A percentile compares a stretch with the other conserved stretches of the same genome.
Conservation (phyloP, 53 echinoderm and acorn worm species). For the Stichopus horrens region DNA sequence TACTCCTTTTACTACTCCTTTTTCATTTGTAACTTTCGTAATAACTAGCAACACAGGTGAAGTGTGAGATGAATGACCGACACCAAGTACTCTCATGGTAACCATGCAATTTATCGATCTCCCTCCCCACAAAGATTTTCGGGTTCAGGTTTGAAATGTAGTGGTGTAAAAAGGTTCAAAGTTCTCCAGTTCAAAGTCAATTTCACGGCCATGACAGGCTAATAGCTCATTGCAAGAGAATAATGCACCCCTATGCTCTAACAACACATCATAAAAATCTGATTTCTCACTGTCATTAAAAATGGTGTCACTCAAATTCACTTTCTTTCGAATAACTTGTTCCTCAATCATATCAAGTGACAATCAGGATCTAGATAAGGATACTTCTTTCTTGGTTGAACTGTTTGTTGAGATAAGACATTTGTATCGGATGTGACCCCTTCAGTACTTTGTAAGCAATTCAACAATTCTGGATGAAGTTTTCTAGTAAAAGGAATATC, state of each 20-base stretch:
- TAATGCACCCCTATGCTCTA: constrained; percentile 51
- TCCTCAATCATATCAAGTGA: constrained; percentile 46
- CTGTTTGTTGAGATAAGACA: constrained; percentile 19
- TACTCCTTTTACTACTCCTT: constrained; percentile 27
- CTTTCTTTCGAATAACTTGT: constrained; percentile 3
- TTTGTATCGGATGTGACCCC: not conserved
- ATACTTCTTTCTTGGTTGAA: constrained; percentile 21
- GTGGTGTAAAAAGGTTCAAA: constrained; percentile 6
- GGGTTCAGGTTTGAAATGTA: constrained; percentile 44
- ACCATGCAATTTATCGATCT: constrained; percentile 52
- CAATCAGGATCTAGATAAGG: constrained; percentile 39
- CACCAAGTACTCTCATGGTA: constrained; percentile 46
- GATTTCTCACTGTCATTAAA: constrained; percentile 1
- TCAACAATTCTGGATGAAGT: not conserved
- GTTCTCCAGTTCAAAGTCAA: constrained; percentile 51
- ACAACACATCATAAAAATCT: constrained; percentile 20
- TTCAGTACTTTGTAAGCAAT: not conserved
- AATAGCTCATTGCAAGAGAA: constrained; percentile 48
- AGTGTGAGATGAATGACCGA: constrained; percentile 55
- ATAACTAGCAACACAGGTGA: constrained; percentile 46
- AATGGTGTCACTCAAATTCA: constrained; percentile 36
- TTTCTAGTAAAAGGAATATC: not conserved
- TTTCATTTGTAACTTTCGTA: constrained; percentile 46
- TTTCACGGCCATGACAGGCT: constrained; percentile 49
- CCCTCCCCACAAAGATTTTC: constrained; percentile 42